phyloP scores from a whole-genome alignment of 2,888 invertebrate genomes.

The Plebejus anna region DNA sequence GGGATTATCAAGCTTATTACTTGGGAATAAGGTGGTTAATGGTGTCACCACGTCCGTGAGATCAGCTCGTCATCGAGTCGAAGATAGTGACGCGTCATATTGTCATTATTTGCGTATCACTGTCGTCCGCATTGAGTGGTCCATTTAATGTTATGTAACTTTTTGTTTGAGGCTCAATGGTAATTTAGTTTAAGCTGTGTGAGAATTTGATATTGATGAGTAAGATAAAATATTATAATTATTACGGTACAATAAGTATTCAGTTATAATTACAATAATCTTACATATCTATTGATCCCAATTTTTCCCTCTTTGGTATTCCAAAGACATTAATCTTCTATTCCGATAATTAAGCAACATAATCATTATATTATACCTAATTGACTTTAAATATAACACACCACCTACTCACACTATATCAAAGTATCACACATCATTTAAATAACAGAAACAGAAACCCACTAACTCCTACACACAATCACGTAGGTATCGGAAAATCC shows the following conservation, averaged over 20 bases:
- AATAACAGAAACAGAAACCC: too few relatives aligned
- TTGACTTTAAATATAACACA: neutral
- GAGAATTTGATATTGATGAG: neutral
- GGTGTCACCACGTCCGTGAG: constrained; percentile 61
- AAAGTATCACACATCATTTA: neutral
- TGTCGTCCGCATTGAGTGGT: constrained; percentile 38
- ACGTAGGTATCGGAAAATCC: neutral
- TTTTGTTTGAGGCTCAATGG: neutral
- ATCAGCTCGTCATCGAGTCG: constrained; percentile 58
- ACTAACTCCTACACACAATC: neutral
- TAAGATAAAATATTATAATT: neutral
- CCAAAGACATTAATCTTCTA: too few relatives aligned
- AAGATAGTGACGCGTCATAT: constrained; percentile 67
- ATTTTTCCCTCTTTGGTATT: too few relatives aligned
- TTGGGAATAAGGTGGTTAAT: constrained; percentile 48
- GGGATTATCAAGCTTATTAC: constrained; percentile 43
- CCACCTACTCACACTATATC: neutral
- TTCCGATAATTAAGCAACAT: neutral
- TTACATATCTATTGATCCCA: too few relatives aligned
- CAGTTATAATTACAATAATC: too few relatives aligned
- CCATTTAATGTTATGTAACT: neutral
- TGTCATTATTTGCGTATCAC: constrained; percentile 69
- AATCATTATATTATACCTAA: neutral
- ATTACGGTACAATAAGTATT: neutral
- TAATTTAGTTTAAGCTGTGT: neutral